Evolutionary conservation across 2,797 vertebrate genomes (phyloP), one percentile per base, ranked within the genome.

Genomic region (Okamejei kenojei): DNA sequence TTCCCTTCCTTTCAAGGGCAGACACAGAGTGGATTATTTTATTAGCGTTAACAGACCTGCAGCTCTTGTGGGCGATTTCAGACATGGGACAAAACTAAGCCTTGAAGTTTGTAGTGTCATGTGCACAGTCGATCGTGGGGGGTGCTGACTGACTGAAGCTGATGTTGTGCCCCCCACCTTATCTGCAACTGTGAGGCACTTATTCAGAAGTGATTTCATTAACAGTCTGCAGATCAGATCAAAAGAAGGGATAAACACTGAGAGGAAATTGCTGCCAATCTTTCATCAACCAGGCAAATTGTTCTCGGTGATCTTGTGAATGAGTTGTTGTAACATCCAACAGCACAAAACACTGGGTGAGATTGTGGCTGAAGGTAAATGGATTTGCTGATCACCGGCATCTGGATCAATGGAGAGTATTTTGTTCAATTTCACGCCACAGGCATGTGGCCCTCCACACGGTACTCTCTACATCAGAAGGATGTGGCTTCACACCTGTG

Each of bases 181-280:
- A 3, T 63, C 81, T 82, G 45, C 7, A 54, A 82, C 26, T n/a
- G 17, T 10, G 6, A 84, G 38, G 58, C 17, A 10, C 81, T 84
- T 84, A 84, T 61, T 61, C 54, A 61, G 26, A 84, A 29, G 10
- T 84, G 26, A 58, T 84, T 58, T 54, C 54, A n/a, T 74, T 63
- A n/a, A 84, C 81, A 84, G 81, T 84, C 54, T 84, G 81, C 81
- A 84, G 81, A 84, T 61, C 26, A 63, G 54, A 84, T 84, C 26
- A 63, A 84, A 84, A 61, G 81, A 29, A 84, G 79, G 26, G 13
- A n/a, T 61, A 84, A 61, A 54, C 26, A 61, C 5, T n/a, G 54
- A 61, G 81, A n/a, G 81, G 29, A 61, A n/a, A n/a, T 84, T n/a
- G 45, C 80, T 21, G 65, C 65, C 32, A 54, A 26, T 84, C 81